A percentile compares a stretch with the other conserved stretches of the same genome.
phyloP scores from a whole-genome alignment of 2,797 vertebrate genomes.

The Lophotriccus pileatus region DNA sequence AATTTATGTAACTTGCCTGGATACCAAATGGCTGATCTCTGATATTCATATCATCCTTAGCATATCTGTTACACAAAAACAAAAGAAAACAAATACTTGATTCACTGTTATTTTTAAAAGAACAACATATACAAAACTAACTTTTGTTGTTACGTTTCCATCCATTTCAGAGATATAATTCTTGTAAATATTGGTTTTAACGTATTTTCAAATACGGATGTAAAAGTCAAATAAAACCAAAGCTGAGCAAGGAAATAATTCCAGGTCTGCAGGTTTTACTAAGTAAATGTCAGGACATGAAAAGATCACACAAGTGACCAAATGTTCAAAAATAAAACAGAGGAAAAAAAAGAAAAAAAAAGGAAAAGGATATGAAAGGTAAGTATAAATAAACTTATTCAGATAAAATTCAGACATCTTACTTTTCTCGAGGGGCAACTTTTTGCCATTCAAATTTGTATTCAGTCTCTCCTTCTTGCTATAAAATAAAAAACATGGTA shows the following conservation, averaged over 20 bases:
- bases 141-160: not conserved
- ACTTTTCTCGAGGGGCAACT: constrained; percentile 95
- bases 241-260: not conserved
- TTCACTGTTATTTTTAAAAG: not conserved
- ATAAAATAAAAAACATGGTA: constrained; percentile 36
- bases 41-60: constrained; percentile 99
- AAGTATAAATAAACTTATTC: not conserved
- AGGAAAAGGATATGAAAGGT: not conserved
- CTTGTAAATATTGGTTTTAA: not conserved
- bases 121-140: not conserved
- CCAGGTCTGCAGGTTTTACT: not conserved
- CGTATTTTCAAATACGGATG: not conserved
- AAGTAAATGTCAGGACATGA: not conserved
- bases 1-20: constrained; percentile 81
- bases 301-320: not conserved
- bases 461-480: constrained; percentile 92
- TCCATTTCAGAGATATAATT: not conserved
- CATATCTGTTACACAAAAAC: constrained; percentile 82
- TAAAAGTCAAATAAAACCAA: not conserved
- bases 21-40: constrained; percentile 99
- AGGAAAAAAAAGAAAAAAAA: rapidly evolving
- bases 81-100: not conserved
- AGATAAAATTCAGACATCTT: constrained; percentile 51
- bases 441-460: constrained; percentile 99
- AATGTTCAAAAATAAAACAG: not conserved